A percentile compares a stretch with the other conserved stretches of the same genome.
phyloP scores from a whole-genome alignment of 2,888 invertebrate genomes.

The Erebia aethiops region DNA sequence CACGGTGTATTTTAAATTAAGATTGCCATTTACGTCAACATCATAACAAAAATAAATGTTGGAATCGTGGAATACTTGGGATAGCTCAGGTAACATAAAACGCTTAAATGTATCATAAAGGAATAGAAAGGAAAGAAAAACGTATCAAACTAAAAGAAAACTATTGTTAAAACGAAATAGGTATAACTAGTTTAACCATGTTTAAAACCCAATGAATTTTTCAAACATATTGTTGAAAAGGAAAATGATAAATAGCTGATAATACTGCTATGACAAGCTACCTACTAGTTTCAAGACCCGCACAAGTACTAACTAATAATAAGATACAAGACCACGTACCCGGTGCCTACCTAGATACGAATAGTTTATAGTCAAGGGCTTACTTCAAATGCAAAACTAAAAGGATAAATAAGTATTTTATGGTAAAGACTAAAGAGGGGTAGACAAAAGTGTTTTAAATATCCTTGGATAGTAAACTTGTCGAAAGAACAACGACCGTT shows the following conservation, averaged over 20 bases:
- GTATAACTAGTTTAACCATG: no score
- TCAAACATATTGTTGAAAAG: not conserved
- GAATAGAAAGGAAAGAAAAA: not conserved
- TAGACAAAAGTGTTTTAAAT: no score
- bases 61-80: slow-evolving; percentile 13
- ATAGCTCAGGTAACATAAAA: not conserved
- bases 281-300: not conserved
- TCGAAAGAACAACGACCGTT: no score
- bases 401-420: not conserved
- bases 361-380: slow-evolving; percentile 1
- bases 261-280: not conserved
- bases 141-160: not conserved
- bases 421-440: not conserved
- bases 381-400: not conserved
- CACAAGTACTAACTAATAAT: not conserved
- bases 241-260: not conserved
- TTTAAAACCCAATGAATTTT: not conserved
- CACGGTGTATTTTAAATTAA: slow-evolving; percentile 36
- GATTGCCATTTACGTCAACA: slow-evolving; percentile 26
- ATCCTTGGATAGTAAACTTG: no score
- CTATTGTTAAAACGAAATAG: no score
- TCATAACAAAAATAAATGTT: slow-evolving; percentile 22
- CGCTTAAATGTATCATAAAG: no score
- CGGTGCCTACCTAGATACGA: not conserved
- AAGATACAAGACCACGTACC: not conserved